Evolutionary conservation across 1,140 invertebrate species (phyloP), one percentile per base, ranked within the genome.

Genomic region (Leguminivora glycinivorella): DNA sequence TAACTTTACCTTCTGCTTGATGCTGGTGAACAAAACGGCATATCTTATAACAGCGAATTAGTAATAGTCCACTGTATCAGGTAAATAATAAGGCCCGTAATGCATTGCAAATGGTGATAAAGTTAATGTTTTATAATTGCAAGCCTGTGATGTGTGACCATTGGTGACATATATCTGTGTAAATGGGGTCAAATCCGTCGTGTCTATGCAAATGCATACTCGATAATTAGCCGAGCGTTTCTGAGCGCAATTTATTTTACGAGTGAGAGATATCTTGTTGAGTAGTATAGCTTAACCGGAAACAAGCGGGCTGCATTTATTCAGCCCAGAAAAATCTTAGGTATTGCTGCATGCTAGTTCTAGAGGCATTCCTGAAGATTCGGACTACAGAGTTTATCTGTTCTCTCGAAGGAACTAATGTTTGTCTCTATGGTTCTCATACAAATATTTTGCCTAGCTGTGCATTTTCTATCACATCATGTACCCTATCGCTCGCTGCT

Each of bases 161-260:
- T 22, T 22, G 47, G 14, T 52, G 47, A 52, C 47, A 52, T 9
- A 52, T 52, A 52, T 52, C 10, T 17, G 47, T 19, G 19, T 52
- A 52, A 52, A 52, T 52, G 47, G 47, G 47, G 47, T 52, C 47
- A 52, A 22, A 52, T 52, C 47, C 47, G 47, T 52, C 47, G 47
- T 52, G 19, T 22, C 47, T 19, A 52, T 10, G 47, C 19, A 52
- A 22, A 52, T 52, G 19, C 5, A 22, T 52, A 52, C 17, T 22
- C n/a, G 47, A 2, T 52, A 52, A 52, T 43, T 2, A 17, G 40
- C 6, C 34, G 12, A 2, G 34, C 34, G 34, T 43, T 43, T 43
- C 40, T 43, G 40, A n/a, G 17, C n/a, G 17, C n/a, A 43, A 43
- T 43, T 1, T 14, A 9, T 38, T 38, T 7, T 3, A 31, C 7